These are phyloP conservation scores for Probaryconus sp. DNA, from an alignment of 1,140 invertebrate genomes.

Conservation along the genomic window DNA sequence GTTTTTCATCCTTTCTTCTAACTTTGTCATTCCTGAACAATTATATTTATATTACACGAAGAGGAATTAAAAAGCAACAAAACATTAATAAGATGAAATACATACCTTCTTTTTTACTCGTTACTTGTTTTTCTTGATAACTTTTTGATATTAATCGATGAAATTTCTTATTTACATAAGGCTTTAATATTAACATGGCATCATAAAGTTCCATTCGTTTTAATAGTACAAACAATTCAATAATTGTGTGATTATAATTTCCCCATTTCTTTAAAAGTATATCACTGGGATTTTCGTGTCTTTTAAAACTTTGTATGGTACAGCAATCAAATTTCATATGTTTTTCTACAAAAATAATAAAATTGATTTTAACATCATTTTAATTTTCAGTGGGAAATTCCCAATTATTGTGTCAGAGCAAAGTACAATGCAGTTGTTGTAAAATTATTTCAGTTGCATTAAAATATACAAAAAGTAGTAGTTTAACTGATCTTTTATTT, in stretches of 20 bases:
- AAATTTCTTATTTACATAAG: slow-evolving; percentile 81
- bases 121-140: no score
- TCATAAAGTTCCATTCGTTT: slow-evolving; percentile 85
- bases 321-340: slow-evolving; percentile 58
- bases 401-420: not conserved
- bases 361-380: slow-evolving; percentile 9
- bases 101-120: no score
- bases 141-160: no score
- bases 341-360: slow-evolving; percentile 34
- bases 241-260: slow-evolving; percentile 87
- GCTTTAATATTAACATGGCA: slow-evolving; percentile 84
- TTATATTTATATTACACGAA: no score
- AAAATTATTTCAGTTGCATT: no score
- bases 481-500: not conserved
- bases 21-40: no score
- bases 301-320: slow-evolving; percentile 77
- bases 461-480: slow-evolving; percentile 1
- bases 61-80: no score
- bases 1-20: no score
- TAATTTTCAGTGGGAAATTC: not conserved
- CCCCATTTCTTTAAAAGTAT: slow-evolving; percentile 88
- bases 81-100: no score
- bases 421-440: no score
- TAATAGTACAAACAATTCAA: slow-evolving; percentile 86
- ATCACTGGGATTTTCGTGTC: slow-evolving; percentile 84